Evolutionary conservation across 2,797 vertebrate species (phyloP), one percentile per base, ranked within the genome.

Genomic region (Sebastes nivosus): DNA sequence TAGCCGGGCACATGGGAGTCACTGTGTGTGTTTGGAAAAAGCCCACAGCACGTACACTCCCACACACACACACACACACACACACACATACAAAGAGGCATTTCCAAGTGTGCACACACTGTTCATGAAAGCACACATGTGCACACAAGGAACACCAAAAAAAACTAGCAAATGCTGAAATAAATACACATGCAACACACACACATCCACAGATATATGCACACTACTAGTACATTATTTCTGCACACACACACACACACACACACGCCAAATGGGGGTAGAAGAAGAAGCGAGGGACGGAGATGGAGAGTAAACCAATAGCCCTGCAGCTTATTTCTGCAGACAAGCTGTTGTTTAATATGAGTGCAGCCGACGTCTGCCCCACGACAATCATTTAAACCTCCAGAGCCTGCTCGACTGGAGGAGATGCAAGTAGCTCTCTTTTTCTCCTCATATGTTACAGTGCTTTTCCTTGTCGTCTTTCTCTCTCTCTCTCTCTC

Each of bases 1-100:
- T 97, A 97, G 95, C 77, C 87, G 91, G 94, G 91, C 97, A 96
- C 96, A 96, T 95, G 97, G 97, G 96, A 97, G 95, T 95, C 93
- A 96, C 95, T 96, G 95, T 96, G 96, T 96, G 95, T 80, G 65
- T 96, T 96, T 95, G 95, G 95, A 95, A 95, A 96, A 94, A 96
- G 90, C 32, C 57, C 72, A 69, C 67, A 78, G 68, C 50, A 61
- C 36, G 6, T 34, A 68, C 78, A 70, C 78, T 76, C 32, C 66
- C 32, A 64, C 38, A 67, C 16, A 34, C 46, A 1, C 57, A 55
- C 38, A 16, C 67, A 78, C 29, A 72, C 34, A 61, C 24, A 61
- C 29, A 72, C 34, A 60, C 29, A 60, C 32, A 63, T 10, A 34
- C 38, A 34, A 32, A 54, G 13, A 64, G 10, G 18, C 42, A 77